Evolutionary conservation across 2,888 invertebrate genomes (phyloP).

Genomic region (Hecatera dysodea): DNA sequence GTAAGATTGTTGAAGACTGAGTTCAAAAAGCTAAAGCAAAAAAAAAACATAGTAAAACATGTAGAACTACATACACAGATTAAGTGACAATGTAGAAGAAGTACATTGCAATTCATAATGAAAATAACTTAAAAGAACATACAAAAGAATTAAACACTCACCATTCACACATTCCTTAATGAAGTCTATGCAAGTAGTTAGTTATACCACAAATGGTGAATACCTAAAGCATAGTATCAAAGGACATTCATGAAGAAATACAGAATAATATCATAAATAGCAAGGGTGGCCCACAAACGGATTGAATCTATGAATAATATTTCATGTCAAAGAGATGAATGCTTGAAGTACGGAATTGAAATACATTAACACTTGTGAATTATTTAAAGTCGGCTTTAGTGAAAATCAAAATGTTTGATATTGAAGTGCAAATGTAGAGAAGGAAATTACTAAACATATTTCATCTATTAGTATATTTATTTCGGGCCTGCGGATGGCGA

Average conservation of each 20-base stretch:
- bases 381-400: constrained; percentile 46
- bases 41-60: neutral
- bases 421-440: neutral
- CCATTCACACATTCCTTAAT: neutral
- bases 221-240: constrained; percentile 20
- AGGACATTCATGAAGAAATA: constrained; percentile 22
- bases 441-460: neutral
- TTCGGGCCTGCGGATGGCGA: too few species aligned
- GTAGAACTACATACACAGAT: neutral
- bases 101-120: too few species aligned
- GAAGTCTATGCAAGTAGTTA: neutral
- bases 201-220: neutral
- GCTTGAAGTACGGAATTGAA: constrained; percentile 47
- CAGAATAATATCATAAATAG: constrained; percentile 28
- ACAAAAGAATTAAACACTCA: neutral
- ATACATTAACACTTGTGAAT: constrained; percentile 62
- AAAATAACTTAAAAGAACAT: neutral
- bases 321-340: constrained; percentile 61
- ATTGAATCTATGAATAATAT: constrained; percentile 64
- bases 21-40: neutral
- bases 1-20: neutral
- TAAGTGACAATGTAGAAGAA: too few species aligned
- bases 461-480: too few species aligned
- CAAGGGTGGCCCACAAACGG: constrained; percentile 43
- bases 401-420: constrained; percentile 27